Conservation (phyloP, 2,797 vertebrate species). For the Danio choprae region DNA sequence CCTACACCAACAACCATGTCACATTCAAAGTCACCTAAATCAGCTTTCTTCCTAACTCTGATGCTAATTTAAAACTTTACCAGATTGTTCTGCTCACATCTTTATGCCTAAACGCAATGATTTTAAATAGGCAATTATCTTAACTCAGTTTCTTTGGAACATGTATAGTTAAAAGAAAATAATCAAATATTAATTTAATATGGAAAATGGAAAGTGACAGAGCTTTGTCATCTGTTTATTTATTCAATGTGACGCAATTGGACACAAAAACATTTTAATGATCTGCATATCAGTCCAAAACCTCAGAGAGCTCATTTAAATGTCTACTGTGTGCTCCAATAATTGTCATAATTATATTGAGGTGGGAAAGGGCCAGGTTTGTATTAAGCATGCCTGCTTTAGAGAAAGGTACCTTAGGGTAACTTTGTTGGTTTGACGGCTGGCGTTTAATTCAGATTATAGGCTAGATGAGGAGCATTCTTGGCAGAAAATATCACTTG, state of each 20-base stretch:
- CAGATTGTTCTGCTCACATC: too few relatives aligned
- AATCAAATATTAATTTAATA: background rate
- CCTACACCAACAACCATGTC: too few relatives aligned
- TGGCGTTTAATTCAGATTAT: slow-evolving; percentile 1
- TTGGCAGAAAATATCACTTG: slow-evolving; percentile 30
- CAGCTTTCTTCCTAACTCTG: too few relatives aligned
- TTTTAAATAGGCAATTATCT: too few relatives aligned
- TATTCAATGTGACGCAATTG: background rate
- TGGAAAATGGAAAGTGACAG: background rate
- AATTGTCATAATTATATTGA: slow-evolving; percentile 52
- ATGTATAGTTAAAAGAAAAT: background rate
- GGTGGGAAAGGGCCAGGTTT: slow-evolving; percentile 34
- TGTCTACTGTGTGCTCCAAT: slow-evolving; percentile 34
- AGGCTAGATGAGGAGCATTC: background rate
- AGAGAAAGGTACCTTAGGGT: slow-evolving; percentile 22
- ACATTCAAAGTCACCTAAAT: too few relatives aligned
- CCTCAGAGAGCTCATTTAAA: slow-evolving; percentile 44
- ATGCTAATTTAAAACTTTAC: too few relatives aligned
- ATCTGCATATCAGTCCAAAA: slow-evolving; percentile 12
- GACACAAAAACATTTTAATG: slow-evolving; percentile 10
- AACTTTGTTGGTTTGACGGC: slow-evolving; percentile 8
- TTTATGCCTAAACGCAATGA: too few relatives aligned
- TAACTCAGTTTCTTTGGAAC: background rate
- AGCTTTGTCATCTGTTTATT: background rate
- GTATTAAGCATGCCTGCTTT: slow-evolving; percentile 22